Conservation (phyloP, 1,140 invertebrate species). For the Drosophila nannoptera region DNA sequence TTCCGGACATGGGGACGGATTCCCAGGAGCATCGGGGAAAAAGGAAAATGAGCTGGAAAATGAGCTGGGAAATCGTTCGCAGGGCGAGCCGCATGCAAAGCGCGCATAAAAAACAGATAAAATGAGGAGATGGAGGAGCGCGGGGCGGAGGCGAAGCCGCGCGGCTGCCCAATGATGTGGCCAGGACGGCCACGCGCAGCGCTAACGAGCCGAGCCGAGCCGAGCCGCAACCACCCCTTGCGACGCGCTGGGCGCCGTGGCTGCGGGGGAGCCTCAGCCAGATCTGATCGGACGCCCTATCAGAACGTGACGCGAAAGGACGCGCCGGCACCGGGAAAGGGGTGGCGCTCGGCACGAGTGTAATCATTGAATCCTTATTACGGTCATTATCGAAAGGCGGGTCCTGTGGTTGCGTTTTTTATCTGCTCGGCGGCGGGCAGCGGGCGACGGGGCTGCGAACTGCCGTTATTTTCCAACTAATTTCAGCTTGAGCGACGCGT, state of each 20-base stretch:
- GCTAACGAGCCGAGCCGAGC: conserved; percentile 33
- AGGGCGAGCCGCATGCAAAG: conserved; percentile 57
- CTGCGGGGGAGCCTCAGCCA: neutral
- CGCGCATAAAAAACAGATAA: conserved; percentile 39
- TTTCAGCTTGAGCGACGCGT: conserved; percentile 74
- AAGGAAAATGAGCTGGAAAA: conserved; percentile 8
- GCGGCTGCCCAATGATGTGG: conserved; percentile 36
- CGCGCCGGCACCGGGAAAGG: conserved; percentile 34
- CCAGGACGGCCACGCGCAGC: neutral
- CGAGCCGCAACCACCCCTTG: conserved; percentile 26
- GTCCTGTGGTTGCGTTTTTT: conserved; percentile 42
- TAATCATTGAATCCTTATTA: conserved; percentile 78
- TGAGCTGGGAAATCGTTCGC: conserved; percentile 34
- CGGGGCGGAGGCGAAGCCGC: conserved; percentile 6
- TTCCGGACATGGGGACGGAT: too few species aligned
- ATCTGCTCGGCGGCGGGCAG: conserved; percentile 56
- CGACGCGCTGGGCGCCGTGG: conserved; percentile 21
- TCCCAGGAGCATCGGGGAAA: conserved; percentile 18
- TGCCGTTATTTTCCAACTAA: conserved; percentile 68
- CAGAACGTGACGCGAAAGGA: conserved; percentile 37
- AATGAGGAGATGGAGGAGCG: conserved; percentile 8
- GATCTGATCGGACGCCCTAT: conserved; percentile 51
- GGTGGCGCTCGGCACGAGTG: conserved; percentile 62
- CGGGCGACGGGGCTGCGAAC: conserved; percentile 21
- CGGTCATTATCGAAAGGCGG: conserved; percentile 67